These are phyloP conservation scores for Chelonus insularis DNA, from an alignment of 1,140 invertebrate genomes.

Conservation along the genomic window DNA sequence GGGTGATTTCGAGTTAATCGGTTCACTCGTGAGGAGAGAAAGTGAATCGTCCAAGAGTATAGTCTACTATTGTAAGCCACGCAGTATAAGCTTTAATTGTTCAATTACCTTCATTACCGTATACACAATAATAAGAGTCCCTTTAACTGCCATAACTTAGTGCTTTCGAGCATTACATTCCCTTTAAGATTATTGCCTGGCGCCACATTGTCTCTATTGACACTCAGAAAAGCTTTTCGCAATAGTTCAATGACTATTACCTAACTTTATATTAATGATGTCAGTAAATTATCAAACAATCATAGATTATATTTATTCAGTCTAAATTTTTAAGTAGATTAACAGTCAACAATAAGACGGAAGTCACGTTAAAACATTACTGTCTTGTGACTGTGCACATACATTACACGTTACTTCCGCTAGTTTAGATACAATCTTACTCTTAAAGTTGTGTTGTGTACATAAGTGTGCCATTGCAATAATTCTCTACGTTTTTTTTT, in stretches of 20 bases:
- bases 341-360: conserved; percentile 23
- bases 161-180: conserved; percentile 5
- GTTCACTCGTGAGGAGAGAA: conserved; percentile 19
- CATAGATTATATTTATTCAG: conserved; percentile 4
- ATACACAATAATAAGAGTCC: neutral
- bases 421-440: neutral
- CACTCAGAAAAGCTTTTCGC: neutral
- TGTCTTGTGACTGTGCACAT: neutral
- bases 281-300: too few species aligned
- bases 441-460: neutral
- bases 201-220: too few species aligned
- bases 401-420: neutral
- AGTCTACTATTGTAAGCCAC: neutral
- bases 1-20: conserved; percentile 25
- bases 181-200: conserved; percentile 19
- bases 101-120: conserved; percentile 21
- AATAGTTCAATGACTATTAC: too few species aligned
- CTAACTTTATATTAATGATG: too few species aligned
- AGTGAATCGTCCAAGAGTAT: conserved; percentile 6
- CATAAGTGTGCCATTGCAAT: conserved; percentile 13
- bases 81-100: conserved; percentile 15
- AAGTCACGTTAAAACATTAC: conserved; percentile 21
- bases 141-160: neutral
- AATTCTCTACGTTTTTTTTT: neutral
- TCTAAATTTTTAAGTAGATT: conserved; percentile 9